A percentile compares a stretch with the other conserved stretches of the same genome.
These are phyloP conservation scores for Hofmannophila pseudospretella DNA, from an alignment of 2,888 invertebrate genomes.

Conservation along the genomic window DNA sequence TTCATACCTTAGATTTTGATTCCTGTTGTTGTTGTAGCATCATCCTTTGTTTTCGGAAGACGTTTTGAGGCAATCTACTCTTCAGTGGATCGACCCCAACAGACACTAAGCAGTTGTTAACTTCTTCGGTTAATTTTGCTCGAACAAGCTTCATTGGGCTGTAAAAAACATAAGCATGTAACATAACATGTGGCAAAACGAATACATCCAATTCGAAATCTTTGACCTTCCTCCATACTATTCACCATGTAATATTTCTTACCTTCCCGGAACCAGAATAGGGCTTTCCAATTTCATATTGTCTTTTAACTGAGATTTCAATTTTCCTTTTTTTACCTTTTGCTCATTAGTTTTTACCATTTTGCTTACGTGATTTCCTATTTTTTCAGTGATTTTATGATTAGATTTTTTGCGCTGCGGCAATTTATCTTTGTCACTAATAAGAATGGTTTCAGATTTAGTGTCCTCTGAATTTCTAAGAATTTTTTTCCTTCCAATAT, in stretches of 20 bases:
- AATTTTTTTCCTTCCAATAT: constrained; percentile 4
- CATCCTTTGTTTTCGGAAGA: constrained; percentile 76
- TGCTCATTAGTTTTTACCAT: constrained; percentile 8
- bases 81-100: constrained; percentile 81
- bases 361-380: background rate
- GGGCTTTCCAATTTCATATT: constrained; percentile 10
- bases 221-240: background rate
- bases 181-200: background rate
- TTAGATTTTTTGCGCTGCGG: background rate
- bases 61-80: constrained; percentile 73
- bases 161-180: constrained; percentile 15
- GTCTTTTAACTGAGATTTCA: constrained; percentile 12
- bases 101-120: constrained; percentile 74
- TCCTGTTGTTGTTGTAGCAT: constrained; percentile 78
- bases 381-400: background rate
- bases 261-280: constrained; percentile 24
- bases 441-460: background rate
- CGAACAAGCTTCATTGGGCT: constrained; percentile 61
- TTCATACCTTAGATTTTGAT: constrained; percentile 73
- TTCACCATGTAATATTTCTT: background rate
- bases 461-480: constrained; percentile 1
- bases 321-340: constrained; percentile 17
- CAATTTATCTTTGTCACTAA: background rate
- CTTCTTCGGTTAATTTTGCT: constrained; percentile 67
- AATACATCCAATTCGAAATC: constrained; percentile 1